These are phyloP conservation scores for Anarrhichthys ocellatus DNA, from an alignment of 2,113 vertebrate species.

Conservation along the genomic window DNA sequence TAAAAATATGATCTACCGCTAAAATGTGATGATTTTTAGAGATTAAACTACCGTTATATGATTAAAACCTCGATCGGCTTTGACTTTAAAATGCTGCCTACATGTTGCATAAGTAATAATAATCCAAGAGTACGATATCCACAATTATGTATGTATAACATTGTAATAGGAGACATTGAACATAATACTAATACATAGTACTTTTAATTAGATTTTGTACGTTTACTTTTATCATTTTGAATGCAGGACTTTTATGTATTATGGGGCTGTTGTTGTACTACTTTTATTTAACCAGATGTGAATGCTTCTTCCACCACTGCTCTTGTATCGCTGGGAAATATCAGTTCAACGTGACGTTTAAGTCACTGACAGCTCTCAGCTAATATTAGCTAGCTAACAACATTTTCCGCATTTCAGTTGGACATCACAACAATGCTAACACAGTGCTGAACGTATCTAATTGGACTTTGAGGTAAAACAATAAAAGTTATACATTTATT, in stretches of 20 bases:
- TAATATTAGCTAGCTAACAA: neutral
- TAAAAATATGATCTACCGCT: neutral
- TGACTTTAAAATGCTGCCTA: neutral
- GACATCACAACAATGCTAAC: neutral
- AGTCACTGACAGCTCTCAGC: neutral
- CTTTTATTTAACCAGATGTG: neutral
- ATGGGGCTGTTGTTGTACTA: neutral
- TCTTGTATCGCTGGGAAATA: neutral
- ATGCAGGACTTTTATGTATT: neutral
- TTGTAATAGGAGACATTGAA: neutral
- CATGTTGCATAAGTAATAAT: neutral
- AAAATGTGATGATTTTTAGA: neutral
- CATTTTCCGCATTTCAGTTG: neutral
- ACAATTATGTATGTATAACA: neutral
- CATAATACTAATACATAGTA: neutral
- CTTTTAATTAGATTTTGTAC: neutral
- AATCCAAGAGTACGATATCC: neutral
- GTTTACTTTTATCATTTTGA: neutral
- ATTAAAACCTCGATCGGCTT: neutral
- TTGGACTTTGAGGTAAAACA: neutral
- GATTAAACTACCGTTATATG: neutral
- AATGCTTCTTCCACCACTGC: neutral
- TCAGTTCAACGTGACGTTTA: neutral
- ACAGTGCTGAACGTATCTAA: neutral
- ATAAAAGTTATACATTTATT: too few relatives aligned